Evolutionary conservation across 2,797 vertebrate species (phyloP).

Genomic region (Merluccius polli): DNA sequence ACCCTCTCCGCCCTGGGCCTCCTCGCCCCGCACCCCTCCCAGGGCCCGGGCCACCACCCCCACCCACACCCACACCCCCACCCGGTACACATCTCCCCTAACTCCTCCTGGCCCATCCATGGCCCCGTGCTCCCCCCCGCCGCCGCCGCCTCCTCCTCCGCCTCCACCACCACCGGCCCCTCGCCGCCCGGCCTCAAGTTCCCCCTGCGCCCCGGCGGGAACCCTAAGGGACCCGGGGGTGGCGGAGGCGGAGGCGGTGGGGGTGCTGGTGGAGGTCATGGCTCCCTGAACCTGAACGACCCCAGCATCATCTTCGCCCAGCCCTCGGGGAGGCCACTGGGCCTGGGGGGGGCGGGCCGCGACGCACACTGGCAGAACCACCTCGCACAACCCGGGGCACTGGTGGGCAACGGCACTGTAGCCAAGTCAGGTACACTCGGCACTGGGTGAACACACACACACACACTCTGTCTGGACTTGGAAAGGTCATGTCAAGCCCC

Average conservation of each 20-base stretch:
- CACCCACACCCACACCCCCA: conserved; percentile 61
- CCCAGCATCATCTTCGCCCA: conserved; percentile 99
- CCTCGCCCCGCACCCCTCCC: conserved; percentile 81
- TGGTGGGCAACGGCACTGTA: conserved; percentile 90
- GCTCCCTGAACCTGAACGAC: conserved; percentile 90
- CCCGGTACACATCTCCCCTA: conserved; percentile 72
- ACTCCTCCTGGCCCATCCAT: conserved; percentile 86
- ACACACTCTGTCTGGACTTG: conserved; percentile 1
- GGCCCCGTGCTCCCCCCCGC: conserved; percentile 81
- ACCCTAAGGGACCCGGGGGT: conserved; percentile 50
- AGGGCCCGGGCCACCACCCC: conserved; percentile 71
- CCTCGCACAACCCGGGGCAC: conserved; percentile 80
- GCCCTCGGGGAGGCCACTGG: conserved; percentile 84
- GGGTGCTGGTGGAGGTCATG: conserved; percentile 49
- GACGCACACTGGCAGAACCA: conserved; percentile 93
- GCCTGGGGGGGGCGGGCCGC: conserved; percentile 73
- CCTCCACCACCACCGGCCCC: conserved; percentile 75
- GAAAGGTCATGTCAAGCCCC: neutral
- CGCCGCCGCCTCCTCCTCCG: conserved; percentile 69
- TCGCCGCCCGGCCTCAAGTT: conserved; percentile 81
- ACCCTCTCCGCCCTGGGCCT: conserved; percentile 82
- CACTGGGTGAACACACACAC: conserved; percentile 49
- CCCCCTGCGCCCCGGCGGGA: conserved; percentile 70
- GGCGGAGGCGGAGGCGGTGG: neutral
- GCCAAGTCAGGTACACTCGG: conserved; percentile 85